phyloP scores from a whole-genome alignment of 2,888 invertebrate species.

The Portevinia maculata region DNA sequence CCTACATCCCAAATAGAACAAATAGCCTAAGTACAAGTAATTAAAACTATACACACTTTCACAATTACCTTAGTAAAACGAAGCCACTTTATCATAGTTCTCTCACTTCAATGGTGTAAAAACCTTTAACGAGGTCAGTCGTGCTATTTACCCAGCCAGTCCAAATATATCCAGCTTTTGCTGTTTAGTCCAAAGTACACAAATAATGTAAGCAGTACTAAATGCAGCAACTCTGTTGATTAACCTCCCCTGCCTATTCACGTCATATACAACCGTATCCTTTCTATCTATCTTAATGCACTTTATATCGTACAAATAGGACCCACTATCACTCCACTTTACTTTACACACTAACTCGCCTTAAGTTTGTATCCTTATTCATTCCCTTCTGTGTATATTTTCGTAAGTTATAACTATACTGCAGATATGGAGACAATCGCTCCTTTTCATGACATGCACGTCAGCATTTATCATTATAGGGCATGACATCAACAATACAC shows the following conservation, averaged over 20 bases:
- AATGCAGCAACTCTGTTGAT: conserved; percentile 28
- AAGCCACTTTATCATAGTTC: not conserved
- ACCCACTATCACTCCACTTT: conserved; percentile 28
- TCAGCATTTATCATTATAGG: conserved; percentile 63
- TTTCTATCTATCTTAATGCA: conserved; percentile 29
- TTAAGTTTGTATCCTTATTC: conserved; percentile 41
- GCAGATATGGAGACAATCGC: conserved; percentile 52
- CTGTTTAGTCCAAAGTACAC: conserved; percentile 29
- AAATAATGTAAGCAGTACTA: conserved; percentile 29
- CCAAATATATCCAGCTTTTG: not conserved
- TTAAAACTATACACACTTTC: not conserved
- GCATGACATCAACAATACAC: conserved; percentile 12
- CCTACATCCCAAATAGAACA: no score
- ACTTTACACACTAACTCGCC: conserved; percentile 26
- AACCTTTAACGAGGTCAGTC: conserved; percentile 42
- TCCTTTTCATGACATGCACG: conserved; percentile 62
- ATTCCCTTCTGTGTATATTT: conserved; percentile 31
- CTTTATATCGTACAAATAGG: conserved; percentile 42
- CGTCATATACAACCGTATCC: not conserved
- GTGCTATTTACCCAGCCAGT: conserved; percentile 32
- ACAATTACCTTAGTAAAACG: conserved; percentile 1
- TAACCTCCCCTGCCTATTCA: conserved; percentile 18
- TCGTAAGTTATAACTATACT: conserved; percentile 20
- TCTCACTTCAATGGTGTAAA: not conserved
- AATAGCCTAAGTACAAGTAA: not conserved